Conservation (phyloP, 35 echinoderm and acorn worm species). For the Ptychodera flava region DNA sequence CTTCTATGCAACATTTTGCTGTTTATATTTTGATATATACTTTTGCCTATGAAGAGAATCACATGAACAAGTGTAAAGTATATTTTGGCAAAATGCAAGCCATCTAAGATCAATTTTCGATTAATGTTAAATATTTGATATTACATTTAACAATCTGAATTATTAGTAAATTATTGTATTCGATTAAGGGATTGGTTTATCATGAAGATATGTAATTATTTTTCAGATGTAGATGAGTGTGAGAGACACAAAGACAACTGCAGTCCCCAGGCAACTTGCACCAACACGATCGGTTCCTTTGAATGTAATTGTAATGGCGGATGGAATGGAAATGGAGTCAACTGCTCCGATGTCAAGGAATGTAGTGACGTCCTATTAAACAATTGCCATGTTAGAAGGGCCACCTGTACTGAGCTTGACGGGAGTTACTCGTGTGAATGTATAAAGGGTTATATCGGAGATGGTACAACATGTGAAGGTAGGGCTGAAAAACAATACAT, state of each 20-base stretch:
- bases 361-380: not conserved
- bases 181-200: too few species aligned
- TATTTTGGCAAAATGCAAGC: too few species aligned
- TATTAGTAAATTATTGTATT: too few species aligned
- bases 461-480: slow-evolving; percentile 52
- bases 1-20: too few species aligned
- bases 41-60: too few species aligned
- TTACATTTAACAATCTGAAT: too few species aligned
- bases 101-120: too few species aligned
- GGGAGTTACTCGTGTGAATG: slow-evolving; percentile 61
- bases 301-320: slow-evolving; percentile 23
- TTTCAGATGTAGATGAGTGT: not conserved
- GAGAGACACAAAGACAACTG: not conserved
- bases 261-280: slow-evolving; percentile 14
- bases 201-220: too few species aligned
- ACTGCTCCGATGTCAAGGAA: not conserved
- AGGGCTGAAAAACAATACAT: too few species aligned
- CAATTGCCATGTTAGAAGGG: slow-evolving; percentile 18
- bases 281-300: slow-evolving; percentile 40
- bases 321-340: slow-evolving; percentile 19
- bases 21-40: too few species aligned
- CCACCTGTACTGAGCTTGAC: slow-evolving; percentile 43
- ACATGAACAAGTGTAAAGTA: too few species aligned
- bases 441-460: slow-evolving; percentile 39
- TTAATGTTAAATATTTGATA: too few species aligned